Evolutionary conservation across 2,797 vertebrate genomes (phyloP).

Genomic region (Craterocephalus amniculus): DNA sequence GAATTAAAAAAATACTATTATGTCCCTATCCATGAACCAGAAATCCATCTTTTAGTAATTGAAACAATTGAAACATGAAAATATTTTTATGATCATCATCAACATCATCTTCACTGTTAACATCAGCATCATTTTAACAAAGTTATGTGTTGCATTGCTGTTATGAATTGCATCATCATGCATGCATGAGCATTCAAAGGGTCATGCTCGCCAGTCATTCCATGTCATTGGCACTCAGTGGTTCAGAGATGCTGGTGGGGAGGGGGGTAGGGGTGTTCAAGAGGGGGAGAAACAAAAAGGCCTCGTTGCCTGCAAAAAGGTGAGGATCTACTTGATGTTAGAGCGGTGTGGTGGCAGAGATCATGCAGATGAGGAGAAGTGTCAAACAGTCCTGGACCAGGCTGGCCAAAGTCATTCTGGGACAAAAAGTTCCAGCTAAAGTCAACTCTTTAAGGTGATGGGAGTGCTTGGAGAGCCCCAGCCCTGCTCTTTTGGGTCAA

Average conservation of each 20-base stretch:
- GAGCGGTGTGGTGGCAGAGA: conserved; percentile 61
- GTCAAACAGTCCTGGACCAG: conserved; percentile 74
- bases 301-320: conserved; percentile 59
- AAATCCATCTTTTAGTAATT: not conserved
- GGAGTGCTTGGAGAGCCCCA: conserved; percentile 57
- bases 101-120: conserved; percentile 43
- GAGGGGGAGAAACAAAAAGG: conserved; percentile 47
- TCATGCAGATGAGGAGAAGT: conserved; percentile 82
- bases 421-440: conserved; percentile 25
- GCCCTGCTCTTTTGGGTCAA: conserved; percentile 63
- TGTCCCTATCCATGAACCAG: not conserved
- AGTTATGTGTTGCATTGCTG: conserved; percentile 54
- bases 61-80: conserved; percentile 12
- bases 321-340: conserved; percentile 67
- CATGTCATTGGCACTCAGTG: conserved; percentile 64
- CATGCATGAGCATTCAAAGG: conserved; percentile 83
- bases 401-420: conserved; percentile 65
- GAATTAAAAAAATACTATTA: not conserved
- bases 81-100: conserved; percentile 38
- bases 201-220: conserved; percentile 82
- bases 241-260: conserved; percentile 48
- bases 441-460: conserved; percentile 45
- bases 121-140: conserved; percentile 47
- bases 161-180: conserved; percentile 71
- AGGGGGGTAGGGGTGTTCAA: conserved; percentile 26